phyloP scores from a whole-genome alignment of 30 jellyfish, hydroid and myxozoan genomes.

The Morbakka virulenta region DNA sequence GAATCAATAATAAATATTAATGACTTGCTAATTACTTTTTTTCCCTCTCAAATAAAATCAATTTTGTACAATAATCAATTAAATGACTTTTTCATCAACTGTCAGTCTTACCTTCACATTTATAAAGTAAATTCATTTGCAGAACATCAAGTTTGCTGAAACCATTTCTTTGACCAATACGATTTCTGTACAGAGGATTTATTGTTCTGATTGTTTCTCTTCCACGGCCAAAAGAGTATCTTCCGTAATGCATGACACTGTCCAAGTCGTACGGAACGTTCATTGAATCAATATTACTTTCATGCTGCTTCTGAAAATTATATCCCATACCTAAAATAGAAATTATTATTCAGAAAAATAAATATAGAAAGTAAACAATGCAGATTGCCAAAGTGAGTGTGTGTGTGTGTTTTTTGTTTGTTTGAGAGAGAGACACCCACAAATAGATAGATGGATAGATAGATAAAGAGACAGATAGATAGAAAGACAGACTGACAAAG shows the following conservation, averaged over 20 bases:
- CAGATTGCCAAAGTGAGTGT: not conserved
- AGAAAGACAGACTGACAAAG: too few relatives aligned
- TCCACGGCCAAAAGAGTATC: conserved; percentile 81
- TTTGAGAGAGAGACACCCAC: too few relatives aligned
- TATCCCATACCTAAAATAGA: conserved; percentile 49
- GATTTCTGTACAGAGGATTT: conserved; percentile 51
- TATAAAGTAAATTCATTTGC: too few relatives aligned
- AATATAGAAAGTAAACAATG: not conserved
- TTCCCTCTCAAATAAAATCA: too few relatives aligned
- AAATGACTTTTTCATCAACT: too few relatives aligned
- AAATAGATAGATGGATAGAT: too few relatives aligned
- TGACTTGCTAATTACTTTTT: too few relatives aligned
- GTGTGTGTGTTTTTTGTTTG: not conserved
- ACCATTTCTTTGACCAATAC: conserved; percentile 64
- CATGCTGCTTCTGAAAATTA: conserved; percentile 48
- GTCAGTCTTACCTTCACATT: too few relatives aligned
- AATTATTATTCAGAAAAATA: too few relatives aligned
- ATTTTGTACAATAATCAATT: too few relatives aligned
- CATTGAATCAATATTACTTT: conserved; percentile 58
- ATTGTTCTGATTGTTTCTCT: conserved; percentile 56
- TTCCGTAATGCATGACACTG: conserved; percentile 59
- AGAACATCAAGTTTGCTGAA: conserved; percentile 61
- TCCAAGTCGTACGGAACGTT: conserved; percentile 67
- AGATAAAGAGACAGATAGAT: too few relatives aligned
- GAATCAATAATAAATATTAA: too few relatives aligned